phyloP scores from a whole-genome alignment of 2,888 invertebrate genomes.

The Macaria notata region DNA sequence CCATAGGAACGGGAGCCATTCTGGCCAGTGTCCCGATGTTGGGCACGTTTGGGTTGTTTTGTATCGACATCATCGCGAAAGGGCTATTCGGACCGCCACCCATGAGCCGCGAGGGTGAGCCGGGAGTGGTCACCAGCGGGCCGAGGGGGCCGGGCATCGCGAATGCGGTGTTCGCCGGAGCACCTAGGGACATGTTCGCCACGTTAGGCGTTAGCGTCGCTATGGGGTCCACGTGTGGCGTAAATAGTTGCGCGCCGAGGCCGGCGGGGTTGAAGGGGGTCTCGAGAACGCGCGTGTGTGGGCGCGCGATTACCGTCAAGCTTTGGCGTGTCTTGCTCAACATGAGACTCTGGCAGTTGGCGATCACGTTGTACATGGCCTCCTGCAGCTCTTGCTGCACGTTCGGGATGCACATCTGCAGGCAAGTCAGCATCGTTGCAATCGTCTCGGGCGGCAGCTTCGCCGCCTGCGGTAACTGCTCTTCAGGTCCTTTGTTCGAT shows the following conservation, averaged over 20 bases:
- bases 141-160: slow-evolving; percentile 87
- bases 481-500: slow-evolving; percentile 87
- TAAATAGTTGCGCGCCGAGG: slow-evolving; percentile 86
- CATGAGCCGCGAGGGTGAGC: slow-evolving; percentile 92
- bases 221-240: slow-evolving; percentile 89
- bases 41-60: slow-evolving; percentile 80
- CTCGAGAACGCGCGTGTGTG: slow-evolving; percentile 87
- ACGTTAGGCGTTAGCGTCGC: slow-evolving; percentile 88
- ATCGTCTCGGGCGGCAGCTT: slow-evolving; percentile 95
- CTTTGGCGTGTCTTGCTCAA: slow-evolving; percentile 89
- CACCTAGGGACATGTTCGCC: slow-evolving; percentile 88
- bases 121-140: slow-evolving; percentile 90
- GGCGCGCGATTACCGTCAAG: slow-evolving; percentile 87
- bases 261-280: slow-evolving; percentile 87
- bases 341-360: slow-evolving; percentile 89
- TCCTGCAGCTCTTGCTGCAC: slow-evolving; percentile 94
- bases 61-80: slow-evolving; percentile 89
- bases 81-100: slow-evolving; percentile 88
- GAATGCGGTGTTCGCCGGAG: slow-evolving; percentile 87
- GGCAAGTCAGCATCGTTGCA: slow-evolving; percentile 92
- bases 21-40: slow-evolving; percentile 86
- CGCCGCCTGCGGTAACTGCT: slow-evolving; percentile 91
- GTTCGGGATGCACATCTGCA: slow-evolving; percentile 88
- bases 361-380: slow-evolving; percentile 91
- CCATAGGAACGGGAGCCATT: slow-evolving; percentile 85